A percentile compares a stretch with the other conserved stretches of the same genome.
phyloP scores from a whole-genome alignment of 2,888 invertebrate species.

The Sericinus montela region DNA sequence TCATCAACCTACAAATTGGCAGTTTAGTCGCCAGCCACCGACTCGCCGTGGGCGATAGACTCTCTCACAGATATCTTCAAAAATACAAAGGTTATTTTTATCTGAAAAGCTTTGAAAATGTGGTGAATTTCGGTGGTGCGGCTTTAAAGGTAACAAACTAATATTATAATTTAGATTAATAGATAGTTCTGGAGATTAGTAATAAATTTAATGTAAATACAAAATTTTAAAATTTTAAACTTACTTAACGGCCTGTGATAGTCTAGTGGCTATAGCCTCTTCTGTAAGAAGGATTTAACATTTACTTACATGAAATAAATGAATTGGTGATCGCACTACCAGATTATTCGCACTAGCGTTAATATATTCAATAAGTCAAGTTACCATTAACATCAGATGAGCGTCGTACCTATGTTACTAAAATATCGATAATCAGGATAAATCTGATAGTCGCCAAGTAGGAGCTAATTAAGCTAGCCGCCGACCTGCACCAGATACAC shows the following conservation, averaged over 20 bases:
- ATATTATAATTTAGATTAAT: too few relatives aligned
- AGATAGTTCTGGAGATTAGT: too few relatives aligned
- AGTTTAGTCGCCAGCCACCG: conserved; percentile 43
- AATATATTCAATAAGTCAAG: too few relatives aligned
- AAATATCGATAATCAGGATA: conserved; percentile 25
- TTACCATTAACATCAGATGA: too few relatives aligned
- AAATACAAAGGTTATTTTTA: conserved; percentile 19
- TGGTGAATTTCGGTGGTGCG: neutral
- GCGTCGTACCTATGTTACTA: neutral
- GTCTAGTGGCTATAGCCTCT: too few relatives aligned
- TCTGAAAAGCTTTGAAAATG: neutral
- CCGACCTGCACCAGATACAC: conserved; percentile 30
- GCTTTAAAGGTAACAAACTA: neutral
- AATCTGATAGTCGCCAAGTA: conserved; percentile 24
- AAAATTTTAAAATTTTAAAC: too few relatives aligned
- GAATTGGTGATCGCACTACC: too few relatives aligned
- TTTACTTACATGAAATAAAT: too few relatives aligned
- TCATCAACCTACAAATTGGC: conserved; percentile 71
- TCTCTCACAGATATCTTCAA: conserved; percentile 21
- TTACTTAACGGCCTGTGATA: too few relatives aligned
- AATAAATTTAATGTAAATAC: too few relatives aligned
- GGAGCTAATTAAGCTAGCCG: conserved; percentile 38
- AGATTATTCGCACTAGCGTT: too few relatives aligned
- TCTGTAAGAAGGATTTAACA: too few relatives aligned
- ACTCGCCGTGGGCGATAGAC: conserved; percentile 32